A percentile compares a stretch with the other conserved stretches of the same genome.
phyloP scores from a whole-genome alignment of 2,113 vertebrate genomes.

The Tichodroma muraria region DNA sequence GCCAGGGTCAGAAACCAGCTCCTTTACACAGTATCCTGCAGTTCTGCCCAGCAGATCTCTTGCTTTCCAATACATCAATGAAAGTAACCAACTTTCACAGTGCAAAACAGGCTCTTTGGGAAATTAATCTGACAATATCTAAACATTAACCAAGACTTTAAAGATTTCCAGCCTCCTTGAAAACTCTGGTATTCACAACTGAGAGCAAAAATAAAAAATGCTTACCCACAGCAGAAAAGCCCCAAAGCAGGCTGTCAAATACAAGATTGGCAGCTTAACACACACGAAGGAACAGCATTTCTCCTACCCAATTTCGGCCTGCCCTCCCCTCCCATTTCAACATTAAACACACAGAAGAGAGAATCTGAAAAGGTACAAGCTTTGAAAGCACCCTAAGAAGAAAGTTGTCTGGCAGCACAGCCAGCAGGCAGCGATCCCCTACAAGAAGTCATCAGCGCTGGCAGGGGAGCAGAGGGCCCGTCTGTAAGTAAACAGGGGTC shows the following conservation, averaged over 20 bases:
- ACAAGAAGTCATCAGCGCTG: not conserved
- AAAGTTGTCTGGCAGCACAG: not conserved
- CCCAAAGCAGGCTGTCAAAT: not conserved
- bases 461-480: not conserved
- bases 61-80: not conserved
- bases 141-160: not conserved
- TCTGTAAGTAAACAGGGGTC: not conserved
- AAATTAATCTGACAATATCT: not conserved
- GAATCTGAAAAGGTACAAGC: not conserved
- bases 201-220: not conserved
- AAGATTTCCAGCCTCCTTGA: not conserved
- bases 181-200: not conserved
- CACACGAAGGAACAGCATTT: not conserved
- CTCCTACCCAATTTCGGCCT: not conserved
- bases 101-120: not conserved
- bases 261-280: not conserved
- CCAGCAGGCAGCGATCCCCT: not conserved
- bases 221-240: not conserved
- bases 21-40: not conserved
- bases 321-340: not conserved
- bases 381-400: not conserved
- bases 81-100: not conserved
- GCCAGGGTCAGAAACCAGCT: not conserved
- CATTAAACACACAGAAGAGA: not conserved
- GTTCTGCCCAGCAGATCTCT: not conserved